A percentile compares a stretch with the other conserved stretches of the same genome.
Evolutionary conservation across 2,113 vertebrate genomes (phyloP).

Genomic region (Sclerurus mexicanus): DNA sequence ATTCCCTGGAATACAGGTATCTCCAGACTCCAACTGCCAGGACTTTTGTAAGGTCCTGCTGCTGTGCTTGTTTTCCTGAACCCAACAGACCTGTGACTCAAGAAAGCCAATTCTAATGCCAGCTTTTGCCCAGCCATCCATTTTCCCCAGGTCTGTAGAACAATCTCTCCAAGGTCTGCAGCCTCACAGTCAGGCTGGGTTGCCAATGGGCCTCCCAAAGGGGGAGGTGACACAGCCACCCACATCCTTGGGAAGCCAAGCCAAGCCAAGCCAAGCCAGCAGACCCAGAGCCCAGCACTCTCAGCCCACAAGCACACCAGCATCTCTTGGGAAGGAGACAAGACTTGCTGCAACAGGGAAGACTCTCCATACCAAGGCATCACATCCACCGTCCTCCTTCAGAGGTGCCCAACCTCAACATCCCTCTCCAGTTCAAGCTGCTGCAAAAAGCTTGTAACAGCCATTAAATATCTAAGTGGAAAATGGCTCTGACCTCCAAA

Average conservation of each 20-base stretch:
- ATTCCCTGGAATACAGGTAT: background rate
- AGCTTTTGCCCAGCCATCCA: background rate
- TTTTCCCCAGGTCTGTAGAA: background rate
- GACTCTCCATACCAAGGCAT: background rate
- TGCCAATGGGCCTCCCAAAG: background rate
- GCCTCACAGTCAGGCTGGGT: background rate
- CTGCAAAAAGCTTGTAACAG: background rate
- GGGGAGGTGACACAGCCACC: background rate
- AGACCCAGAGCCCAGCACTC: background rate
- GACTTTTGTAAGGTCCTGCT: background rate
- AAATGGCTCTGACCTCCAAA: background rate
- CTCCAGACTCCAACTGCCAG: background rate
- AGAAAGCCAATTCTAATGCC: background rate
- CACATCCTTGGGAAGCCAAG: background rate
- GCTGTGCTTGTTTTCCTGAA: background rate
- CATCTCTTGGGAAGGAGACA: background rate
- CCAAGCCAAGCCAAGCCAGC: background rate
- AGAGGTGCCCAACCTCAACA: background rate
- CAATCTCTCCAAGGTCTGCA: background rate
- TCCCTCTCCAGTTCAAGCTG: background rate
- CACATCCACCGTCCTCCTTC: background rate
- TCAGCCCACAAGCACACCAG: background rate
- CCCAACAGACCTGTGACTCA: background rate
- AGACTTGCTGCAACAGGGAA: background rate
- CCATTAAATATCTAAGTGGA: background rate